These are phyloP conservation scores for Aricia agestis DNA, from an alignment of 1,140 invertebrate genomes.

Conservation along the genomic window DNA sequence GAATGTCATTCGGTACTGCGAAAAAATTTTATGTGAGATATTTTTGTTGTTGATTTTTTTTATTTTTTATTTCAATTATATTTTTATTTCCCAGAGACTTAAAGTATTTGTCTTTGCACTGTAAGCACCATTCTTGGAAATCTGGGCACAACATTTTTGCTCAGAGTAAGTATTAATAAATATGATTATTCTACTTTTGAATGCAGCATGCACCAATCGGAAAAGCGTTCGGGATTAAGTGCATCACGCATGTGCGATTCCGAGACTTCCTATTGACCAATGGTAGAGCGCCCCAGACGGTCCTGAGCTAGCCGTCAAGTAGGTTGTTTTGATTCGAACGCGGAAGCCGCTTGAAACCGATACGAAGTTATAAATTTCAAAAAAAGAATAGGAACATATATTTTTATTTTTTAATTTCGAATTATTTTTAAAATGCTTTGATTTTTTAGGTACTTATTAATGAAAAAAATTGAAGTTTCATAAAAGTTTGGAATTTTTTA, in stretches of 20 bases:
- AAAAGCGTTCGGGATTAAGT: neutral
- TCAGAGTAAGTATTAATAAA: too few species aligned
- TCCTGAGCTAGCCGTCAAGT: neutral
- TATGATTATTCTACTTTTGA: neutral
- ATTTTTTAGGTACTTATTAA: neutral
- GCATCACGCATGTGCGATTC: conserved; percentile 29
- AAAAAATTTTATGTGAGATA: too few species aligned
- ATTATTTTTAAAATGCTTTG: neutral
- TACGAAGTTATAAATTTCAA: neutral
- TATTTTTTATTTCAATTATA: too few species aligned
- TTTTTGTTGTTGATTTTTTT: too few species aligned
- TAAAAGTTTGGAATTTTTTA: too few species aligned
- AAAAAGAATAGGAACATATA: neutral
- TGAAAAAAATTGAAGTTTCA: neutral
- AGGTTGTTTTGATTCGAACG: conserved; percentile 9
- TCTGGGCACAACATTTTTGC: too few species aligned
- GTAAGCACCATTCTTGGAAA: too few species aligned
- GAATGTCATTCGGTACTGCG: too few species aligned
- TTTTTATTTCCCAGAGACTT: too few species aligned
- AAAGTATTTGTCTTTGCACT: too few species aligned
- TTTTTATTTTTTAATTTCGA: neutral
- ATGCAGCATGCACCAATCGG: neutral
- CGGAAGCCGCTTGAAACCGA: neutral
- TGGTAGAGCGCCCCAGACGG: neutral
- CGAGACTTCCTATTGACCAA: conserved; percentile 5